phyloP scores from a whole-genome alignment of 2,888 invertebrate species.

The Tenthredo livida region DNA sequence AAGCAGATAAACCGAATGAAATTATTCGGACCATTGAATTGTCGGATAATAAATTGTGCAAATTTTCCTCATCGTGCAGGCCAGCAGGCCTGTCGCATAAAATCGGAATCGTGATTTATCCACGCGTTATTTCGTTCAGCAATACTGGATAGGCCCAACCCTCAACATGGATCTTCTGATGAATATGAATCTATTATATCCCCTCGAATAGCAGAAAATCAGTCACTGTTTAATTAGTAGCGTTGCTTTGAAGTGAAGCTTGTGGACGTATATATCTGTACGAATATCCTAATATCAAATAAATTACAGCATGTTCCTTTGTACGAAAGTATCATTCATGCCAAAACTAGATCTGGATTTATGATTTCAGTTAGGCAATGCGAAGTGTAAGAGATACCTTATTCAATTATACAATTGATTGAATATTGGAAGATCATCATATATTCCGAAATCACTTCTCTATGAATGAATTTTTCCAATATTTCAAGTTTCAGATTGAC shows the following conservation, averaged over 20 bases:
- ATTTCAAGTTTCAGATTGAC: not conserved
- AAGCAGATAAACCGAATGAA: not conserved
- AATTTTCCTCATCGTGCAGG: not conserved
- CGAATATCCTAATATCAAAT: not conserved
- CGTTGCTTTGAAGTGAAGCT: constrained; percentile 16
- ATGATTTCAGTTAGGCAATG: not conserved
- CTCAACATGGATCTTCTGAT: not conserved
- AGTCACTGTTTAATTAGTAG: constrained; percentile 3
- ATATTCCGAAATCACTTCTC: not conserved
- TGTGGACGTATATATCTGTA: not conserved
- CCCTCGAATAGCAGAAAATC: not conserved
- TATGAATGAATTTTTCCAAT: not conserved
- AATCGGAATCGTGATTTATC: not conserved
- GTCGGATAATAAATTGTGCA: not conserved
- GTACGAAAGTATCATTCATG: not conserved
- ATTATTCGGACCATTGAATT: not conserved
- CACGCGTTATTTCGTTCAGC: not conserved
- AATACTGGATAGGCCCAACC: not conserved
- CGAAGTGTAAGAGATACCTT: not conserved
- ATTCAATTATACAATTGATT: not conserved
- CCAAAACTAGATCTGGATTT: not conserved
- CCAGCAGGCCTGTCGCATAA: not conserved
- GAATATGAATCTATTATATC: not conserved
- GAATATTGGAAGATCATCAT: not conserved
- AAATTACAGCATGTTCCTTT: not conserved